Evolutionary conservation across 2,888 invertebrate species (phyloP).

Genomic region (Cryptus armator): DNA sequence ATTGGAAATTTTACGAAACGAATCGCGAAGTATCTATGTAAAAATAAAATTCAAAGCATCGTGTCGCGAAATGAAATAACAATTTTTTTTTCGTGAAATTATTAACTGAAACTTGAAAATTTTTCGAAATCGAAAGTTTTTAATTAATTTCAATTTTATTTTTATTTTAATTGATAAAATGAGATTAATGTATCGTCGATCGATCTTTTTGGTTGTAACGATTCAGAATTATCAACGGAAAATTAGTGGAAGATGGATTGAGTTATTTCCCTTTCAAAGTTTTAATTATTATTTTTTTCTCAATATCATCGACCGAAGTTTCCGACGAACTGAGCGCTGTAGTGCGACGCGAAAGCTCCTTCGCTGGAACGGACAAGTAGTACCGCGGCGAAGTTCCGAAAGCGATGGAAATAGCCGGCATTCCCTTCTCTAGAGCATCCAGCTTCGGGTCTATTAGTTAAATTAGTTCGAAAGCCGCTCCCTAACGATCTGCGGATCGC

Average conservation of each 20-base stretch:
- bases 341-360: not conserved
- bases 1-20: too few species aligned
- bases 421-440: conserved; percentile 35
- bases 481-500: conserved; percentile 33
- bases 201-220: not conserved
- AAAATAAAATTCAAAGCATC: too few species aligned
- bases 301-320: not conserved
- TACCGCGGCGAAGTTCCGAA: conserved; percentile 54
- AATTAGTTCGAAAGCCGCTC: conserved; percentile 60
- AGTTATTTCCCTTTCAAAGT: not conserved
- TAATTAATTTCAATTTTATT: too few species aligned
- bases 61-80: too few species aligned
- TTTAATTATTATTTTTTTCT: not conserved
- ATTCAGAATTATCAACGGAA: not conserved
- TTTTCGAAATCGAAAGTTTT: too few species aligned
- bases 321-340: not conserved
- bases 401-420: conserved; percentile 44
- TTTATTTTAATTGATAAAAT: not conserved
- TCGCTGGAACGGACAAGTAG: conserved; percentile 8
- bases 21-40: too few species aligned
- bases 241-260: not conserved
- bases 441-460: conserved; percentile 44
- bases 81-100: too few species aligned
- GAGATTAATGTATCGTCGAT: not conserved
- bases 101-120: too few species aligned